phyloP scores from a whole-genome alignment of 2,888 invertebrate genomes.

The Macropis europaea region DNA sequence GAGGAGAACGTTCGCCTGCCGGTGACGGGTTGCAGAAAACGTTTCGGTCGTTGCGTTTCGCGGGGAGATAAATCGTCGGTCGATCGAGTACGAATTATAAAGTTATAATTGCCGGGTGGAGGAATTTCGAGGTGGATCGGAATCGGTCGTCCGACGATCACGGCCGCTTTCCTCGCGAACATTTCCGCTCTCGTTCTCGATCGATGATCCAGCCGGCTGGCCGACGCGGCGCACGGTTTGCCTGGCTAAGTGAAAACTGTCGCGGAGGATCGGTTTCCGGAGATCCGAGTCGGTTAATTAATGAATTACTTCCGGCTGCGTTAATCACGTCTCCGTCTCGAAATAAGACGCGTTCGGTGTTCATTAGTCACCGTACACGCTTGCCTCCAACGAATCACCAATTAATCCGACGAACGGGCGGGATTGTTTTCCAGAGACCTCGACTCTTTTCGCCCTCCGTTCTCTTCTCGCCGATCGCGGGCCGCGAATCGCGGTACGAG shows the following conservation, averaged over 20 bases:
- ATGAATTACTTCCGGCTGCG: slow-evolving; percentile 6
- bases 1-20: no score
- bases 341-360: slow-evolving; percentile 3
- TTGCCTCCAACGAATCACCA: neutral
- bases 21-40: no score
- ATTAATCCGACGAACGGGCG: neutral
- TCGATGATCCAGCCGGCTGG: slow-evolving; percentile 2
- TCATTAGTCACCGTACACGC: neutral
- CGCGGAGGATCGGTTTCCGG: no score
- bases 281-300: slow-evolving; percentile 8
- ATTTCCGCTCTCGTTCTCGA: neutral
- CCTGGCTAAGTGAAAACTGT: neutral
- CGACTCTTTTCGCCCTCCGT: neutral
- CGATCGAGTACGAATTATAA: neutral
- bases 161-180: neutral
- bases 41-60: no score
- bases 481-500: no score
- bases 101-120: slow-evolving; percentile 10
- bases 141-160: neutral
- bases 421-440: neutral
- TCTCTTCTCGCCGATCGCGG: no score
- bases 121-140: neutral
- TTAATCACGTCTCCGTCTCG: slow-evolving; percentile 18
- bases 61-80: no score
- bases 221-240: neutral